Conservation (phyloP, 2,797 vertebrate genomes). For the Muraenolepis orangiensis region DNA sequence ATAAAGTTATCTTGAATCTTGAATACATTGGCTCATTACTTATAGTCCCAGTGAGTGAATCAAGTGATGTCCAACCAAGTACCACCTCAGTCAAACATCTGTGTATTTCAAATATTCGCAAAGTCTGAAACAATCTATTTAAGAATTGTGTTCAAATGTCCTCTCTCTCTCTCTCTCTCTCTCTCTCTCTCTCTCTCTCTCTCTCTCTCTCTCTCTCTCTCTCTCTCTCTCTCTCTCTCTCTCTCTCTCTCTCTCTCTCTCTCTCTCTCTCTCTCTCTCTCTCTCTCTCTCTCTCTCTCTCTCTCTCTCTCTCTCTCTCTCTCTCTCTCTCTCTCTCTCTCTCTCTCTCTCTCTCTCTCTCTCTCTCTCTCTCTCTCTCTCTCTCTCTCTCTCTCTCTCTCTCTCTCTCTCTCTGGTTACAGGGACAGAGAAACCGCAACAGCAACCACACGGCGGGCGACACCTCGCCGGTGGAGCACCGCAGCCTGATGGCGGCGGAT, state of each 20-base stretch:
- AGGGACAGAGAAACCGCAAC: constrained; percentile 90
- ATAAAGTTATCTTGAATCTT: no score
- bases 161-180: background rate
- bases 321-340: background rate
- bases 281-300: no score
- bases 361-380: background rate
- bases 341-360: background rate
- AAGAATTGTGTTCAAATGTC: background rate
- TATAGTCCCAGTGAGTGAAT: background rate
- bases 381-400: background rate
- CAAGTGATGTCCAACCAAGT: background rate
- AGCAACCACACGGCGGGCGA: constrained; percentile 87
- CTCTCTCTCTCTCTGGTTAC: constrained; percentile 20
- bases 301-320: no score
- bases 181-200: no score
- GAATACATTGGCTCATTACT: no score
- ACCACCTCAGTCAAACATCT: background rate
- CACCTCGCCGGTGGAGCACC: constrained; percentile 86
- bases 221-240: background rate
- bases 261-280: background rate
- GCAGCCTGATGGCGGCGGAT: constrained; percentile 88
- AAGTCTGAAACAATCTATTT: background rate
- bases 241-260: background rate
- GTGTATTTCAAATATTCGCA: background rate
- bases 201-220: background rate